These are phyloP conservation scores for Canis aureus DNA, from an alignment of 2,113 vertebrate species.

Conservation along the genomic window DNA sequence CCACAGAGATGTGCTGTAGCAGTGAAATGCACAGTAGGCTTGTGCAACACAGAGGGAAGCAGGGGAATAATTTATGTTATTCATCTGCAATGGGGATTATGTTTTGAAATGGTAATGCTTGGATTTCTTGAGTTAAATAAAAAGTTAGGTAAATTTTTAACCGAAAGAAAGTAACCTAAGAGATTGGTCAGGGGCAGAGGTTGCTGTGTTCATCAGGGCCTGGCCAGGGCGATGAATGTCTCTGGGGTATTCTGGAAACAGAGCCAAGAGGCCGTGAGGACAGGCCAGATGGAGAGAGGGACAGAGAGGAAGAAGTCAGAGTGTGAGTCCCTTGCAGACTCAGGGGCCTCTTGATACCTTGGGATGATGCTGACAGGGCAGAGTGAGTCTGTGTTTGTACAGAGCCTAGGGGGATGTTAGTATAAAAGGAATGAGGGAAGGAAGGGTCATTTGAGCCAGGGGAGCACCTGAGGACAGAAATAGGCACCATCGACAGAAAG, in stretches of 20 bases:
- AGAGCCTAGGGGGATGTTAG: background rate
- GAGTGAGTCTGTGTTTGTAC: background rate
- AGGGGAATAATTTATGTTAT: rapidly evolving
- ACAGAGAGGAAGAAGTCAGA: background rate
- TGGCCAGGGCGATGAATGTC: rapidly evolving
- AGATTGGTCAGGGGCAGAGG: background rate
- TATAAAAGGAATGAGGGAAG: background rate
- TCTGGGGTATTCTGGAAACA: background rate
- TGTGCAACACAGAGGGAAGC: too few species aligned
- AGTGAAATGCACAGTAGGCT: background rate
- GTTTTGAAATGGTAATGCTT: background rate
- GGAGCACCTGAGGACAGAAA: background rate
- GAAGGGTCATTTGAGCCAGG: too few species aligned
- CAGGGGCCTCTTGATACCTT: background rate
- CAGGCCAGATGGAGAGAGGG: too few species aligned
- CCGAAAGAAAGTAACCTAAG: background rate
- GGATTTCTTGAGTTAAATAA: background rate
- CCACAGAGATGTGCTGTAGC: background rate
- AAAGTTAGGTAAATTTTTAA: background rate
- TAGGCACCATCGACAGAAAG: background rate
- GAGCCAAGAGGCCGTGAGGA: background rate
- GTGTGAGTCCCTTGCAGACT: background rate
- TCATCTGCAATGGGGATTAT: background rate
- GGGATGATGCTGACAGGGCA: background rate
- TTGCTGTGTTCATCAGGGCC: background rate